These are phyloP conservation scores for Ophioninae sp. DNA, from an alignment of 2,888 invertebrate genomes.

Conservation along the genomic window DNA sequence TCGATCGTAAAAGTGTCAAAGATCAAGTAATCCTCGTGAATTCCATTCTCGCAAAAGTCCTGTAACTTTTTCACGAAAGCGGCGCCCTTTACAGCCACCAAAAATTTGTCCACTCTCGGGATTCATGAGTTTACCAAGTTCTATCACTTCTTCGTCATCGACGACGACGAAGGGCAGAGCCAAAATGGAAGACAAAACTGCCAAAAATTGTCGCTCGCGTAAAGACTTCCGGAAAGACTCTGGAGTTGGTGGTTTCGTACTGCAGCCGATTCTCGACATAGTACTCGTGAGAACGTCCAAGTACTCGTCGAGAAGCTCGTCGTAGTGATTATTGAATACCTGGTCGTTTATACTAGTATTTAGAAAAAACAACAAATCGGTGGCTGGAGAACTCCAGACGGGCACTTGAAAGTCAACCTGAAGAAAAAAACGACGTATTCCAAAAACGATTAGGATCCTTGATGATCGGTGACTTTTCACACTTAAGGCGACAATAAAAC, in stretches of 20 bases:
- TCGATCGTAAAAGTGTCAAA: neutral
- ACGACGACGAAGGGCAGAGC: constrained; percentile 68
- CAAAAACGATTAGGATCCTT: neutral
- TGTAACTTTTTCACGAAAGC: constrained; percentile 65
- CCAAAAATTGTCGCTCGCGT: constrained; percentile 60
- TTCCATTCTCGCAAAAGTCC: constrained; percentile 68
- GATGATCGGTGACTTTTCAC: too few relatives aligned
- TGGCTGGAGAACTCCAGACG: constrained; percentile 79
- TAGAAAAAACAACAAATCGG: constrained; percentile 81
- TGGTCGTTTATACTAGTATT: constrained; percentile 74
- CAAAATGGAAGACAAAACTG: constrained; percentile 65
- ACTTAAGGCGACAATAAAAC: too few relatives aligned
- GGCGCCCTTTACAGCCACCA: constrained; percentile 48
- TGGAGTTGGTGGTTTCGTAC: constrained; percentile 68
- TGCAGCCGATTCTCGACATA: constrained; percentile 71
- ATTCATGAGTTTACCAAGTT: neutral
- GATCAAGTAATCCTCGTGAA: constrained; percentile 70
- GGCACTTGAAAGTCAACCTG: constrained; percentile 82
- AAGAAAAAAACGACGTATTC: constrained; percentile 52
- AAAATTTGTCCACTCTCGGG: constrained; percentile 60
- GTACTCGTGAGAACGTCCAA: constrained; percentile 56
- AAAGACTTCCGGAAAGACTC: constrained; percentile 64
- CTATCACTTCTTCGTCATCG: neutral
- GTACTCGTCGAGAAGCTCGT: constrained; percentile 71
- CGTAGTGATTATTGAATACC: constrained; percentile 60